phyloP scores from a whole-genome alignment of 2,888 invertebrate species.

The Drosophila vallismaia region DNA sequence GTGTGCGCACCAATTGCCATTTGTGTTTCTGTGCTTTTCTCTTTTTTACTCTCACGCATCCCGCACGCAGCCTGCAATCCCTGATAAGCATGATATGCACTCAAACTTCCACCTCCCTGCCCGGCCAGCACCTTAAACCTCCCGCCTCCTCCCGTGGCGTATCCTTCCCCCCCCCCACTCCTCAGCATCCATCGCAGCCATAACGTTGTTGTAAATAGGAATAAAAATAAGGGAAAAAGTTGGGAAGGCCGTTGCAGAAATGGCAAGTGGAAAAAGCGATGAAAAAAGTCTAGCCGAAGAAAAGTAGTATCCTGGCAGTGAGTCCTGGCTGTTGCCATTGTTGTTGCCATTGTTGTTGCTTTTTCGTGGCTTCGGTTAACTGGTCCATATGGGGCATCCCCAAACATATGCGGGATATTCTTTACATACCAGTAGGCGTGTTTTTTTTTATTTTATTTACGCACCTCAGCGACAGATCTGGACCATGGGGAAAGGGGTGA shows the following conservation, averaged over 20 bases:
- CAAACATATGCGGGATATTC: slow-evolving; percentile 72
- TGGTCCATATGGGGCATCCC: slow-evolving; percentile 70
- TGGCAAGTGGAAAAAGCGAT: slow-evolving; percentile 79
- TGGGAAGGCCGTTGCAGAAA: slow-evolving; percentile 62
- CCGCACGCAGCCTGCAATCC: slow-evolving; percentile 54
- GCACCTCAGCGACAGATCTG: slow-evolving; percentile 63
- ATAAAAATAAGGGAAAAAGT: slow-evolving; percentile 46
- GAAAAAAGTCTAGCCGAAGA: slow-evolving; percentile 59
- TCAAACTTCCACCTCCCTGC: neutral
- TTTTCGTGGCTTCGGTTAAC: slow-evolving; percentile 57
- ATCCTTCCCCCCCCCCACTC: neutral
- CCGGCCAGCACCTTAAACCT: slow-evolving; percentile 10
- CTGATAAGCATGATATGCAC: slow-evolving; percentile 56
- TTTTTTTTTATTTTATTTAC: slow-evolving; percentile 71
- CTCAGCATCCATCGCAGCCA: neutral
- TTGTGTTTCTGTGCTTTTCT: slow-evolving; percentile 80
- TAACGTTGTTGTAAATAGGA: slow-evolving; percentile 66
- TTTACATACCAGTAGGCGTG: slow-evolving; percentile 78
- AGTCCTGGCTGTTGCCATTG: no score
- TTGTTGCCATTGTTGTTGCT: slow-evolving; percentile 15
- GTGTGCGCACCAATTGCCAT: slow-evolving; percentile 81
- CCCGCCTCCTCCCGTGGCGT: no score
- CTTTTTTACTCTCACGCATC: slow-evolving; percentile 77
- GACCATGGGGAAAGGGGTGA: neutral
- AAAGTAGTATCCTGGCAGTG: slow-evolving; percentile 58